Base-by-base conservation (phyloP, 2,113 vertebrate genomes). In the Oriolus oriolus region DNA sequence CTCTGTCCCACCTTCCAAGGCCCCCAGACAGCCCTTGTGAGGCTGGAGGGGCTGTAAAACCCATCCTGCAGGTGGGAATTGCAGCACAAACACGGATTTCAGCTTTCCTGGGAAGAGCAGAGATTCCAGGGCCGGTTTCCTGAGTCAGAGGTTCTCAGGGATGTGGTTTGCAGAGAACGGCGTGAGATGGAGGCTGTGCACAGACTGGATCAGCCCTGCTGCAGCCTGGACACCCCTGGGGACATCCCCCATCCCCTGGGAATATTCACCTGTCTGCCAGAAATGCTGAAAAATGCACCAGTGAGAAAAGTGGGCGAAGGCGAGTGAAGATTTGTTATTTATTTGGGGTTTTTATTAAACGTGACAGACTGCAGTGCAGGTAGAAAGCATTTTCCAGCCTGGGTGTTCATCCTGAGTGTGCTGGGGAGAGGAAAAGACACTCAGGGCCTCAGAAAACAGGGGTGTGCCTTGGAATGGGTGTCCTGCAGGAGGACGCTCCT, bases 111-210 rank as follows among this genome's bases (percentile, higher is more conserved):
- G 35, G 9, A 86, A 44, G 2, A 87, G 27, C 39, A 42, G 49
- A 31, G 77, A 65, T 73, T 82, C 66, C 24, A 63, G 66, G 37
- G 8, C 37, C 14, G 37, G 7, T 26, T 64, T 78, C 33, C 35
- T 0, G 1, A 75, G 37, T 11, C 56, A 28, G 42, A 77, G 3
- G 7, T 54, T 37, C 1, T 1, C 45, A 50, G 74, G 16, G 68
- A 22, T 6, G 11, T 39, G 41, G 39, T 22, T 49, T 56, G 45
- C 28, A 71, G 41, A 31, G 26, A 16, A 8, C 23, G 44, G 31
- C 0, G 0, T 17, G 65, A 42, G 75, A 19, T 0, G 3, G 37
- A 37, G 45, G 2, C 33, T 79, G 22, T 26, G 22, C 2, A 16
- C 13, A 17, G 39, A 19, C 35, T 44, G 39, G 47, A 54, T 56